Evolutionary conservation across 2,888 invertebrate species (phyloP).

Genomic region (Drosophila kambysellisi): DNA sequence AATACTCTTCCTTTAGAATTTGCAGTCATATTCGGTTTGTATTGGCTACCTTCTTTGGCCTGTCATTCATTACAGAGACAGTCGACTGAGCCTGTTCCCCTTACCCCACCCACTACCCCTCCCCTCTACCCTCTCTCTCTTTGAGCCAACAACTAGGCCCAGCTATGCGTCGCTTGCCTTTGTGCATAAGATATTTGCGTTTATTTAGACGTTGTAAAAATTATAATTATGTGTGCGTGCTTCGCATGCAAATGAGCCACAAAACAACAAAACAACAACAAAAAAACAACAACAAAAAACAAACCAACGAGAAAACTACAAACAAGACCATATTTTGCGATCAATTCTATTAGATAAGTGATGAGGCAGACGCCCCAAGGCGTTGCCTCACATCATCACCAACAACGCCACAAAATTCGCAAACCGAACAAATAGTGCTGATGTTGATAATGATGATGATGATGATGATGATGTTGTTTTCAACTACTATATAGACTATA

Average conservation of each 20-base stretch:
- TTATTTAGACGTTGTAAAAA: constrained; percentile 80
- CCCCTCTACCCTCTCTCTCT: neutral
- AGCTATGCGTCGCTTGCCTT: constrained; percentile 49
- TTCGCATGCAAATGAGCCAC: constrained; percentile 50
- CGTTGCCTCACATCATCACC: constrained; percentile 35
- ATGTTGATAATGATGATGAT: constrained; percentile 40
- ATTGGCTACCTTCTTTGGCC: constrained; percentile 63
- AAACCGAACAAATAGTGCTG: constrained; percentile 60
- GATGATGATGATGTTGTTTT: constrained; percentile 30
- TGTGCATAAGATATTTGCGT: constrained; percentile 76
- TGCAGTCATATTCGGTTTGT: constrained; percentile 21
- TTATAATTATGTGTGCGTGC: constrained; percentile 79
- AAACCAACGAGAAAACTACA: constrained; percentile 29
- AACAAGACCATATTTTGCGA: constrained; percentile 73
- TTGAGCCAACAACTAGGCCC: neutral
- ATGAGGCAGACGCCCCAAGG: constrained; percentile 35
- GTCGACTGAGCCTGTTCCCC: constrained; percentile 4
- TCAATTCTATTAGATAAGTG: constrained; percentile 73
- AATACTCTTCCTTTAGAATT: constrained; percentile 36
- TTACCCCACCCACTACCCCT: neutral
- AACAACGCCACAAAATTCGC: constrained; percentile 49
- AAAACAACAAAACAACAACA: neutral
- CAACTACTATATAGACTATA: constrained; percentile 14
- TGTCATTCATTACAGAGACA: constrained; percentile 66
- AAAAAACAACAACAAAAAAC: neutral